Evolutionary conservation across 2,888 invertebrate species (phyloP), one percentile per base, ranked within the genome.

Genomic region (Polylopha cassiicola): DNA sequence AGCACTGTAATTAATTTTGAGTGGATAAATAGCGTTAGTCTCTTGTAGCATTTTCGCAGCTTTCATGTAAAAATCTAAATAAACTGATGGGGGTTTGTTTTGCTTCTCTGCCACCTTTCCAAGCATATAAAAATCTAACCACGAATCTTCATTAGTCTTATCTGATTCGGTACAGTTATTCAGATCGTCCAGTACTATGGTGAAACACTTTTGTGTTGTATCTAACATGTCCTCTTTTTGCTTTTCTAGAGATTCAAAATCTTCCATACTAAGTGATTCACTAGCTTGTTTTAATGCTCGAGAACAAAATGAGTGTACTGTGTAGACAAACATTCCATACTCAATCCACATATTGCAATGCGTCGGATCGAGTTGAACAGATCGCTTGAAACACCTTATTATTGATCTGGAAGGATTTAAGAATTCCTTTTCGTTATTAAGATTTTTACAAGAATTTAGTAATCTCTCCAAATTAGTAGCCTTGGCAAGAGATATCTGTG

Each of bases 101-200:
- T 90, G 89, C 65, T 98, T 98, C 71, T 98, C 97, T 0, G 93
- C 90, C 34, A 97, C 92, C 88, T 98, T 98, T 0, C 96, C 98
- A n/a, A 98, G 82, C 93, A 98, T 96, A 65, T 97, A 98, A 70
- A 95, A 94, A 61, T 94, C 92, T 18, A 97, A 82, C 98, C 98
- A 98, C 39, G 92, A 88, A 63, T 98, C 97, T 64, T 97, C 96
- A 47, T 90, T 89, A 0, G 86, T 73, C 46, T 87, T 87, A 36
- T 89, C 89, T 1, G 84, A 72, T 48, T 87, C 87, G 33, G 65
- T 71, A 43, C 71, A 79, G 27, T 73, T 79, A 43, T 88, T 87
- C 37, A 89, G 87, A 50, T 91, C 87, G 37, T 88, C 86, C 39
- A 91, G 87, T 1, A 92, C 91, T 16, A 89, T 87, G 16, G 87